A percentile compares a stretch with the other conserved stretches of the same genome.
phyloP scores from a whole-genome alignment of 2,113 vertebrate species.

The Mormyrus iriodes region DNA sequence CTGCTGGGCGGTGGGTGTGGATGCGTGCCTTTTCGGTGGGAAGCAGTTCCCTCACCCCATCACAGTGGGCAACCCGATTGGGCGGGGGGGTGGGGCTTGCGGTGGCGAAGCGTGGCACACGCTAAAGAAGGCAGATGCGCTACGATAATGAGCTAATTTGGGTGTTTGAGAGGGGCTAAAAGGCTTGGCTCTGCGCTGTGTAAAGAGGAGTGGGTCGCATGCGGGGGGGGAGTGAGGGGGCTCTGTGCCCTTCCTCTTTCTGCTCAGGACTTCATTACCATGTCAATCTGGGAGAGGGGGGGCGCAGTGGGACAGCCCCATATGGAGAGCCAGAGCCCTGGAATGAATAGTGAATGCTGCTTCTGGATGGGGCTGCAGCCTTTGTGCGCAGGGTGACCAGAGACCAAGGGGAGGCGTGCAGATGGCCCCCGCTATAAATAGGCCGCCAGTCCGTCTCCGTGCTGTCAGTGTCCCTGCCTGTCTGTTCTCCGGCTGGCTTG shows the following conservation, averaged over 20 bases:
- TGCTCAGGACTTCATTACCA: constrained; percentile 84
- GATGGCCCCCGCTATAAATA: constrained; percentile 82
- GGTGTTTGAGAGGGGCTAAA: constrained; percentile 54
- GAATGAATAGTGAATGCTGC: constrained; percentile 95
- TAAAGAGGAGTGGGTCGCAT: constrained; percentile 21
- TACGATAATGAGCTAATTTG: constrained; percentile 70
- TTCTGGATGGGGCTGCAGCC: constrained; percentile 89
- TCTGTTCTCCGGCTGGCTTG: constrained; percentile 47
- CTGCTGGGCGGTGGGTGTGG: not conserved
- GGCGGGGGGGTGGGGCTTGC: not conserved
- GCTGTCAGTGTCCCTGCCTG: constrained; percentile 67
- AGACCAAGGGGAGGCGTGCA: constrained; percentile 78
- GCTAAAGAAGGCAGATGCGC: constrained; percentile 69
- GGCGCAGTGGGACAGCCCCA: constrained; percentile 84
- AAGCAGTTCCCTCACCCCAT: constrained; percentile 28
- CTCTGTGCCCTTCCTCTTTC: constrained; percentile 64
- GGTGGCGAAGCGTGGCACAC: constrained; percentile 46
- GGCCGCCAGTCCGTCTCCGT: constrained; percentile 66
- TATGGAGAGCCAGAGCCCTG: constrained; percentile 79
- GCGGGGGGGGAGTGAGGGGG: constrained; percentile 47
- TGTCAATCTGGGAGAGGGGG: constrained; percentile 81
- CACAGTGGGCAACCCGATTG: constrained; percentile 27
- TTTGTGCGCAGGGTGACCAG: constrained; percentile 89
- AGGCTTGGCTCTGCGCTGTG: constrained; percentile 63
- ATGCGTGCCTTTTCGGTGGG: constrained; percentile 11